phyloP scores from a whole-genome alignment of 2,888 invertebrate species.

The Yponomeuta plumbellus region DNA sequence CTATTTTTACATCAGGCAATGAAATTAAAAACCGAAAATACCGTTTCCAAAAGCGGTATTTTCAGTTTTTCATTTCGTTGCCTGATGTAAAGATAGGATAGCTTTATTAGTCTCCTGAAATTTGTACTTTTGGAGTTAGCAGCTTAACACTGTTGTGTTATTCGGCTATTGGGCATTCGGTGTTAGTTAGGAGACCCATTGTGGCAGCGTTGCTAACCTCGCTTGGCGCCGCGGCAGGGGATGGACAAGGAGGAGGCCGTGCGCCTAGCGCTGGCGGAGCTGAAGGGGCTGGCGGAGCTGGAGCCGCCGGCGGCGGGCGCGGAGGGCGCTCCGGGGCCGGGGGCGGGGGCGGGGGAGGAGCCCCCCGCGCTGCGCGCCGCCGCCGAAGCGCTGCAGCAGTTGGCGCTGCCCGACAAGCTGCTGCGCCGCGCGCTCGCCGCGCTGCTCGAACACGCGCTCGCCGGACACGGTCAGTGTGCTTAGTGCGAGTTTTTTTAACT shows the following conservation, averaged over 20 bases:
- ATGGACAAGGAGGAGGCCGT: constrained; percentile 66
- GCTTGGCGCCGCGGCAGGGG: constrained; percentile 35
- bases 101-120: no score
- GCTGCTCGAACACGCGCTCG: constrained; percentile 43
- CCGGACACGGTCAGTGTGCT: constrained; percentile 12
- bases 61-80: no score
- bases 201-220: not conserved
- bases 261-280: constrained; percentile 56
- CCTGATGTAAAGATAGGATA: no score
- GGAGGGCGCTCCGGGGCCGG: constrained; percentile 28
- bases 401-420: constrained; percentile 22
- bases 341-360: constrained; percentile 28
- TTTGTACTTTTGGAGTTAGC: no score
- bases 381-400: constrained; percentile 19
- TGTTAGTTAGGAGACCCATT: no score
- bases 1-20: no score
- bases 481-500: no score
- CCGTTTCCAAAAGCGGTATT: no score
- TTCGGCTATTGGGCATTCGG: no score
- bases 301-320: constrained; percentile 51
- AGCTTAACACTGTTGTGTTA: no score
- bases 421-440: constrained; percentile 34
- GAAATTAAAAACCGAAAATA: no score
- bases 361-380: constrained; percentile 23
- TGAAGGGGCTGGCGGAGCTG: constrained; percentile 49